A percentile compares a stretch with the other conserved stretches of the same genome.
Conservation (phyloP, 2,113 vertebrate genomes). For the Stegastes partitus region DNA sequence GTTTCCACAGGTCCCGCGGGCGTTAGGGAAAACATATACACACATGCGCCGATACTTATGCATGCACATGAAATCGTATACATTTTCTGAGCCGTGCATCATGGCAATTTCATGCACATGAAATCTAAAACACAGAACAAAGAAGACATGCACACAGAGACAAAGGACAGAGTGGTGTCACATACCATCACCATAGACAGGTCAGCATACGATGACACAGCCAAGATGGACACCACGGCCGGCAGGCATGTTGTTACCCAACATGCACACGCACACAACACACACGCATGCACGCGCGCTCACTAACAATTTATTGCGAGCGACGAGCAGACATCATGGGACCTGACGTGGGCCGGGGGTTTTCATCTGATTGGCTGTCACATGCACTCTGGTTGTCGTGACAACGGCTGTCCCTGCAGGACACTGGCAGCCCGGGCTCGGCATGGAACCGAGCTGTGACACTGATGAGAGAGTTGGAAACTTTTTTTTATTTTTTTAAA, state of each 20-base stretch:
- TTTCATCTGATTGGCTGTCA: constrained; percentile 73
- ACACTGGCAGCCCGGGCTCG: constrained; percentile 47
- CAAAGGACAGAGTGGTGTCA: constrained; percentile 61
- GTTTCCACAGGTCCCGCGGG: constrained; percentile 24
- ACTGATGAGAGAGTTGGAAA: constrained; percentile 59
- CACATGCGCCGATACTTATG: neutral
- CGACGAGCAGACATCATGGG: constrained; percentile 67
- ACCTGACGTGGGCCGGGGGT: constrained; percentile 69
- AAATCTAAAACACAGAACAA: constrained; percentile 20
- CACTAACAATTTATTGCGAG: constrained; percentile 44
- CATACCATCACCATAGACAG: constrained; percentile 62
- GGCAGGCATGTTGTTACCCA: constrained; percentile 44
- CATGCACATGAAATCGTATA: neutral
- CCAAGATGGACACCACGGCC: constrained; percentile 71
- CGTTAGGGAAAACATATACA: neutral
- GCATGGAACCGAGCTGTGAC: constrained; percentile 55
- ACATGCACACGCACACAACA: constrained; percentile 21
- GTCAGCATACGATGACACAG: constrained; percentile 66
- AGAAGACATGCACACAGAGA: constrained; percentile 5
- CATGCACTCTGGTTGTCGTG: constrained; percentile 69
- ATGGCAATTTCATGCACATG: neutral
- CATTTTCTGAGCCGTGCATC: neutral
- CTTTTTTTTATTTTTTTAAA: constrained; percentile 36
- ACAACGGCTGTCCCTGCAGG: constrained; percentile 72
- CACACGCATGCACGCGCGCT: constrained; percentile 25